These are phyloP conservation scores for Rhodophaea formosa DNA, from an alignment of 2,888 invertebrate genomes.

Conservation along the genomic window DNA sequence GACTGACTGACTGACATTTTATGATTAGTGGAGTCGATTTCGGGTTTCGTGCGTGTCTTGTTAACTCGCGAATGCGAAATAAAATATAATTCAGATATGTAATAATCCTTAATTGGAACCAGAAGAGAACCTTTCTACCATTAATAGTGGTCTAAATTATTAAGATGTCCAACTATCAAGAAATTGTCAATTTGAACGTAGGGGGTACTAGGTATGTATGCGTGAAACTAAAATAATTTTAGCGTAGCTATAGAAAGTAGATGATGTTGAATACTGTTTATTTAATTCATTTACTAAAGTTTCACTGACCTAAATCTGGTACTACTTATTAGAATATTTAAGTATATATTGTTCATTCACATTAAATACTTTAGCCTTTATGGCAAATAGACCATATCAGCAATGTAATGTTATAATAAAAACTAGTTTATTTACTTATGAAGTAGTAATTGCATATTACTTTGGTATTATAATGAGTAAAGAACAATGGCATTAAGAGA, in stretches of 20 bases:
- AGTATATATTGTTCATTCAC: background rate
- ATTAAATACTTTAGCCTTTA: background rate
- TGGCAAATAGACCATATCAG: background rate
- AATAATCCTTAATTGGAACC: background rate
- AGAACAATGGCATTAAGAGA: too few species aligned
- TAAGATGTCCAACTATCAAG: conserved; percentile 73
- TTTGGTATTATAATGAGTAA: too few species aligned
- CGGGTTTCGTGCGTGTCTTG: conserved; percentile 12
- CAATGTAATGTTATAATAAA: background rate
- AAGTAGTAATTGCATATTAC: too few species aligned
- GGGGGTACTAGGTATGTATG: conserved; percentile 92
- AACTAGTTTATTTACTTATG: too few species aligned
- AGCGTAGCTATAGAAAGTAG: conserved; percentile 11
- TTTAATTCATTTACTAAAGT: background rate
- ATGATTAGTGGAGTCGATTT: conserved; percentile 26
- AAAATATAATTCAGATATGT: background rate
- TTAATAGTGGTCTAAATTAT: background rate
- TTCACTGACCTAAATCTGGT: too few species aligned
- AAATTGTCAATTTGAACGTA: conserved; percentile 95
- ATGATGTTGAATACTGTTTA: conserved; percentile 9
- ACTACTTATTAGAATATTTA: background rate
- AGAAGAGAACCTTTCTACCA: background rate
- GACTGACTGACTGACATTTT: conserved; percentile 26
- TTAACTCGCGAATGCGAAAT: conserved; percentile 6
- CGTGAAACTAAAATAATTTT: background rate